Evolutionary conservation across 1,140 invertebrate genomes (phyloP).

Genomic region (Pinna nobilis): DNA sequence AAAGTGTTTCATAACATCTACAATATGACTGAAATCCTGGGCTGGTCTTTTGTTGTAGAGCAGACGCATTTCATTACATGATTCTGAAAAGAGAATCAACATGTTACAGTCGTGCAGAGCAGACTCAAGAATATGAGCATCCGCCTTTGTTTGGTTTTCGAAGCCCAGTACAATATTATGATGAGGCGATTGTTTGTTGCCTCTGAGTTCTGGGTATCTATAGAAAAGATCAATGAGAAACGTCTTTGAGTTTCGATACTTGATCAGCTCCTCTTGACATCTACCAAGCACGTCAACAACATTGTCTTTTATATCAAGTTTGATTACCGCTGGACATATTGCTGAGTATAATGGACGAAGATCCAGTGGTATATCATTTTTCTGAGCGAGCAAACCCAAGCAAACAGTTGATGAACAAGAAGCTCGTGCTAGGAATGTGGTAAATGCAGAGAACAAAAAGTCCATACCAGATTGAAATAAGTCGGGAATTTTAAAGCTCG

Average conservation of each 20-base stretch:
- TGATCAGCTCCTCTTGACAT: constrained; percentile 32
- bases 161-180: constrained; percentile 54
- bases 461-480: constrained; percentile 18
- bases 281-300: constrained; percentile 27
- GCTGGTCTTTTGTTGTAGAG: constrained; percentile 49
- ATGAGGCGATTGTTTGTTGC: constrained; percentile 39
- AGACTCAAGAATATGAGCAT: background rate
- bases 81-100: constrained; percentile 36
- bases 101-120: constrained; percentile 54
- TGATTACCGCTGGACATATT: constrained; percentile 48
- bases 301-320: constrained; percentile 29
- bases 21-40: constrained; percentile 47
- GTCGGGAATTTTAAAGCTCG: background rate
- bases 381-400: constrained; percentile 51
- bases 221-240: constrained; percentile 54
- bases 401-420: constrained; percentile 45
- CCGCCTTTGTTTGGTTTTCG: background rate
- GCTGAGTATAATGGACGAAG: constrained; percentile 40
- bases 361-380: constrained; percentile 19
- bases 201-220: constrained; percentile 50
- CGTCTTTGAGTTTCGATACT: constrained; percentile 30
- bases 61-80: constrained; percentile 37
- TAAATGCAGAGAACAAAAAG: constrained; percentile 39
- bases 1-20: constrained; percentile 52
- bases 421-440: constrained; percentile 50